A percentile compares a stretch with the other conserved stretches of the same genome.
Evolutionary conservation across 2,113 vertebrate genomes (phyloP).

Genomic region (Rhinolophus ferrumequinum): DNA sequence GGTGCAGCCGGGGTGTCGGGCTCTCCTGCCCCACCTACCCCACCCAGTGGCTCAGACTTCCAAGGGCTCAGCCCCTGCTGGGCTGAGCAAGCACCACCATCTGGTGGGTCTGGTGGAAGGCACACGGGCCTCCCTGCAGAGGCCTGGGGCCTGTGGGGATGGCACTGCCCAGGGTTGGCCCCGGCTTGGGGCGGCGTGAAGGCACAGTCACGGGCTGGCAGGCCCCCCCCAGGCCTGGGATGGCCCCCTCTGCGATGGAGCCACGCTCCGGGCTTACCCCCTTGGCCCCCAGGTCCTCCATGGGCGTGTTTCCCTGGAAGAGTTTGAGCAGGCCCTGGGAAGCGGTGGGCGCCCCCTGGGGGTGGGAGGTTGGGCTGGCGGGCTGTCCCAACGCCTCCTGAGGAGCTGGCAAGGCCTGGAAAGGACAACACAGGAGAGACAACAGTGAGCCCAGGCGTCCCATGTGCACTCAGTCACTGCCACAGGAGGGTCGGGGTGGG

Average conservation of each 20-base stretch:
- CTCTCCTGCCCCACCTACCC: too few species aligned
- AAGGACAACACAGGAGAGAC: background rate
- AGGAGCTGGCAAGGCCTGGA: conserved; percentile 16
- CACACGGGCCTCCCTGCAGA: background rate
- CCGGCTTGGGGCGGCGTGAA: background rate
- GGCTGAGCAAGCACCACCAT: background rate
- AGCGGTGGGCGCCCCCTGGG: conserved; percentile 90
- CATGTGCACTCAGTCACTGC: rapidly evolving
- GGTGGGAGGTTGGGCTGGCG: conserved; percentile 79
- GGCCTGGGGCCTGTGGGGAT: background rate
- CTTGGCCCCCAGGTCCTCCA: conserved; percentile 91
- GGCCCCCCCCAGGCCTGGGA: rapidly evolving
- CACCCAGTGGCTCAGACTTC: background rate
- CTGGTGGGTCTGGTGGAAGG: rapidly evolving
- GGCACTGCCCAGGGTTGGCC: background rate
- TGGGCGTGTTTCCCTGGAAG: conserved; percentile 86
- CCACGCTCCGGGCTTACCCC: conserved; percentile 82
- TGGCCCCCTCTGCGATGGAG: background rate
- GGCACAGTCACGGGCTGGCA: background rate
- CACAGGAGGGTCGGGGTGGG: rapidly evolving
- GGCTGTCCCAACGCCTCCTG: conserved; percentile 80
- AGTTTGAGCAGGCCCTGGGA: conserved; percentile 93
- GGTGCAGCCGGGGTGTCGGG: background rate
- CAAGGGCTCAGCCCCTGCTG: background rate
- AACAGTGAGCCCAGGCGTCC: background rate